phyloP scores from a whole-genome alignment of 1,140 invertebrate species.

The Platyscapa corneri region DNA sequence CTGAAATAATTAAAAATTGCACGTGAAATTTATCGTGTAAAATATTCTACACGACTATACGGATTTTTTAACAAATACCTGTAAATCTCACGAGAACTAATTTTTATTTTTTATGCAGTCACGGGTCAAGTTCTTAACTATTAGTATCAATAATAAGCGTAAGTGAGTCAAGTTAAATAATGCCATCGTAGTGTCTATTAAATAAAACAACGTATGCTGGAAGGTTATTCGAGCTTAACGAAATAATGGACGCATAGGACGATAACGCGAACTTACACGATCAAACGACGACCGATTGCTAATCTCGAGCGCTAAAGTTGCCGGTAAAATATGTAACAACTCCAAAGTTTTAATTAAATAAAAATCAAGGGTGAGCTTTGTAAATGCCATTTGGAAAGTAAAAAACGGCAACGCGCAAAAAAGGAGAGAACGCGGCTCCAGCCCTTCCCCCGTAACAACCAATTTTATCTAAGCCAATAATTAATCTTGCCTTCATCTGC shows the following conservation, averaged over 20 bases:
- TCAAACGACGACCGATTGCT: too few species aligned
- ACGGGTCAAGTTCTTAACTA: too few species aligned
- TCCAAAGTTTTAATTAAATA: not conserved
- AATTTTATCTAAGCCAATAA: not conserved
- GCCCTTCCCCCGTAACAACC: not conserved
- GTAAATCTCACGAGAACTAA: not conserved
- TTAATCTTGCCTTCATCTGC: not conserved
- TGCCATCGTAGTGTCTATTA: too few species aligned
- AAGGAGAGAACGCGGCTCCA: too few species aligned
- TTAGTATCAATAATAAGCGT: too few species aligned
- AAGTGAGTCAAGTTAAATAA: too few species aligned
- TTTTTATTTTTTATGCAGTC: not conserved
- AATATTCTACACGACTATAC: not conserved
- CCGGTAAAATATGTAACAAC: not conserved
- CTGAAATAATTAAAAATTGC: not conserved
- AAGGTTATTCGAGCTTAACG: not conserved
- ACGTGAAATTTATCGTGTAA: not conserved
- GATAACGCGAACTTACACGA: not conserved
- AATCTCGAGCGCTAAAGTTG: not conserved
- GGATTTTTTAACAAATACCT: too few species aligned
- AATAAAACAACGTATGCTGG: not conserved
- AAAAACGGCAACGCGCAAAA: too few species aligned
- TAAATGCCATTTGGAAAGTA: not conserved
- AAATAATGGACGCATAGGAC: not conserved
- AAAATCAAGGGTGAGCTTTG: not conserved